Percentiles rank a stretch among this genome's conserved stretches.
Conservation (phyloP, 1,140 invertebrate species). For the Babylonia areolata region DNA sequence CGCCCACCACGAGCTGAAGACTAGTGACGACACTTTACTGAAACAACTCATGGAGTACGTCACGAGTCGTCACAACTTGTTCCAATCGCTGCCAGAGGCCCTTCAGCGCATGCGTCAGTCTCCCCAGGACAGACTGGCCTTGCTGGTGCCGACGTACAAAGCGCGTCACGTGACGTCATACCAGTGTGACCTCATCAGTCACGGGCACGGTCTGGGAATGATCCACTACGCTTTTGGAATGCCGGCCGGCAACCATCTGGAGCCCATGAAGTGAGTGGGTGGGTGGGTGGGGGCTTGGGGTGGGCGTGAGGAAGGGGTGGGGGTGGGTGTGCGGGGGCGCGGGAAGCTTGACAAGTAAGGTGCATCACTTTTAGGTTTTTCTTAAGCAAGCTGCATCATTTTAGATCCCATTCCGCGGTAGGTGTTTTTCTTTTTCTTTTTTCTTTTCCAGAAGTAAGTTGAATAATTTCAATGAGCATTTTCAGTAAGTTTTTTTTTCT, state of each 20-base stretch:
- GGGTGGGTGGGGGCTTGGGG: too few relatives aligned
- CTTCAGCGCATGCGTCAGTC: conserved; percentile 23
- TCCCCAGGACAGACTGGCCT: background rate
- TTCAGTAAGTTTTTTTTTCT: too few relatives aligned
- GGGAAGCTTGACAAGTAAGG: too few relatives aligned
- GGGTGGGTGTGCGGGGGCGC: too few relatives aligned
- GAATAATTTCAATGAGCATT: too few relatives aligned
- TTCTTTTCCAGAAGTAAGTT: too few relatives aligned
- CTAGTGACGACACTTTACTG: background rate
- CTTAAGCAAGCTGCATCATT: too few relatives aligned
- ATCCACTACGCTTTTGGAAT: conserved; percentile 26
- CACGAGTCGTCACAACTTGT: conserved; percentile 12
- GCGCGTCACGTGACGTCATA: conserved; percentile 26
- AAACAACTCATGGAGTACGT: conserved; percentile 11
- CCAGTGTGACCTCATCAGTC: conserved; percentile 32
- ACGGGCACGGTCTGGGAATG: conserved; percentile 13
- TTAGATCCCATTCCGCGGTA: too few relatives aligned
- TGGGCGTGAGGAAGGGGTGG: too few relatives aligned
- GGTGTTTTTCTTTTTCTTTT: too few relatives aligned
- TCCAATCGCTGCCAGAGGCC: background rate
- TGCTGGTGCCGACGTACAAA: conserved; percentile 25
- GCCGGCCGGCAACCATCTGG: background rate
- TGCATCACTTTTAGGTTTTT: too few relatives aligned
- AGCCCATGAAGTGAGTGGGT: background rate
- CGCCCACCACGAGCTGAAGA: background rate